Percentiles rank a stretch among this genome's conserved stretches.
phyloP scores from a whole-genome alignment of 2,888 invertebrate genomes.

The Heliconius cydno region DNA sequence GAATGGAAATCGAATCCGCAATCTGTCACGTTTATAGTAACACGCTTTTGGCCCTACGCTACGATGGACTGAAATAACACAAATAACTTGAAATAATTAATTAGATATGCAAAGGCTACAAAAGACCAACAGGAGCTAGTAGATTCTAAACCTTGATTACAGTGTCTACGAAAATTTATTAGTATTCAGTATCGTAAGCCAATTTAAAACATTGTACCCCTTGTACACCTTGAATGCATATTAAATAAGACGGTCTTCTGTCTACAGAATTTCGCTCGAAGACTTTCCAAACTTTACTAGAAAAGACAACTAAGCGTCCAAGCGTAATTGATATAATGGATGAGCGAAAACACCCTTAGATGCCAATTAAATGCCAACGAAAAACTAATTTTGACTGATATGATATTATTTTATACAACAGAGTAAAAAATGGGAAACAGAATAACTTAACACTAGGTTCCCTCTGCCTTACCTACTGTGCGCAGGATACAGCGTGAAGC shows the following conservation, averaged over 20 bases:
- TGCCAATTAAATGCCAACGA: not conserved
- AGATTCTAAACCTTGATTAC: constrained; percentile 49
- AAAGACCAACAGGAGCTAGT: constrained; percentile 15
- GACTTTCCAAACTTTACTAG: constrained; percentile 23
- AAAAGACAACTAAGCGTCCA: constrained; percentile 20
- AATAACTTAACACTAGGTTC: no score
- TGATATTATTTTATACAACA: not conserved
- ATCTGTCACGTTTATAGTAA: no score
- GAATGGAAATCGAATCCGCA: no score
- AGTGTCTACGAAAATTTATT: constrained; percentile 49
- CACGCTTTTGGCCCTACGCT: no score
- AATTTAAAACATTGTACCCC: constrained; percentile 77
- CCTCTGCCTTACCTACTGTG: no score
- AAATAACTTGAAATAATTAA: constrained; percentile 19
- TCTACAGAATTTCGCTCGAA: constrained; percentile 31
- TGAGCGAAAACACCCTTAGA: not conserved
- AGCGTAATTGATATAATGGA: constrained; percentile 7
- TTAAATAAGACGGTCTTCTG: constrained; percentile 60
- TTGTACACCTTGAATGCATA: constrained; percentile 76
- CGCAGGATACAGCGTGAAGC: no score
- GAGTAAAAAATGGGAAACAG: no score
- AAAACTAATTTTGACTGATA: not conserved
- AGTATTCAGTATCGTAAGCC: constrained; percentile 70
- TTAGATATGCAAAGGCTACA: constrained; percentile 20
- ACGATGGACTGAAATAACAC: not conserved